Base-by-base conservation (phyloP, 2,797 vertebrate genomes). In the Cuculus canorus region DNA sequence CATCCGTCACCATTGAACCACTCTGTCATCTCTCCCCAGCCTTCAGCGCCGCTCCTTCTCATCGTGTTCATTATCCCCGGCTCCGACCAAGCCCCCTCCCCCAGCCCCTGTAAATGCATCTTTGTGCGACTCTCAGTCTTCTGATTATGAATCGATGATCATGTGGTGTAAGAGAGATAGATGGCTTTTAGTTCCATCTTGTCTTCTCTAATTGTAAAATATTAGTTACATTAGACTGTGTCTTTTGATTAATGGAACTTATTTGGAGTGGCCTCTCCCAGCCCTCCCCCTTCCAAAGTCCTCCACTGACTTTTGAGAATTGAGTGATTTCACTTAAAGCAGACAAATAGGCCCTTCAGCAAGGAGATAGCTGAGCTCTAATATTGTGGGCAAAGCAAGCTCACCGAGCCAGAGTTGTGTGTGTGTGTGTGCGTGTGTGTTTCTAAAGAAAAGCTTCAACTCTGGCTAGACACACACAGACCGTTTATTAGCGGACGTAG, bases 171-270 rank as follows among this genome's bases (percentile, higher is more conserved):
- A 99, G 99, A 99, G 99, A 99, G 99, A 99, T 99, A 99, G 99
- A 99, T 99, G 98, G 99, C 98, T 99, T 98, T 98, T 98, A 99
- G 99, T 99, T 99, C 98, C 98, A 98, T 99, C 99, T 99, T 99
- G 99, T 99, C 99, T 99, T 98, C 99, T 99, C 99, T 99, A 99
- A 99, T 99, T 99, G 99, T 99, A 99, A 99, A 99, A 99, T 99
- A 99, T 99, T 99, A 99, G 99, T 99, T 99, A 99, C 99, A 99
- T 99, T 99, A 99, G 99, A 99, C 98, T 98, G 98, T 98, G 98
- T 98, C 98, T 99, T 99, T 99, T 99, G 99, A 99, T 99, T 99
- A 99, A 99, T 99, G 99, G 99, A 99, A 99, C 99, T 99, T 99
- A 99, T 99, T 99, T 99, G 99, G 99, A 99, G 98, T 99, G 98